Percentiles rank a stretch among this genome's conserved stretches.
These are phyloP conservation scores for Scolopax bukidnonensis DNA, from an alignment of 2,797 vertebrate genomes.

Conservation along the genomic window DNA sequence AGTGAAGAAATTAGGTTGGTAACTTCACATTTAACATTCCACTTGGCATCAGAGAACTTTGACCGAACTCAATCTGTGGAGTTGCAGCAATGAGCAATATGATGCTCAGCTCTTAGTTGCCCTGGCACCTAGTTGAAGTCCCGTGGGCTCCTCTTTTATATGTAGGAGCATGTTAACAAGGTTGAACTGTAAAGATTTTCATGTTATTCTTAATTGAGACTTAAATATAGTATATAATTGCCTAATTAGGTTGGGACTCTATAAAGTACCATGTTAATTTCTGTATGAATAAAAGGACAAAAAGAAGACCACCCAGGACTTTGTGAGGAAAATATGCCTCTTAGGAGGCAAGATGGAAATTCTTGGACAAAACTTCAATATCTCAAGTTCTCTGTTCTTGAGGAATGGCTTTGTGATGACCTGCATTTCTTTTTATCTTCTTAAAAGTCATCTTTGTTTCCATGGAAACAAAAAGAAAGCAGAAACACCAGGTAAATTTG, in stretches of 20 bases:
- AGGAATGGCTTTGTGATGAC: background rate
- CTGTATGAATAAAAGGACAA: background rate
- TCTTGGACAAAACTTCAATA: background rate
- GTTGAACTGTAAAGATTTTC: background rate
- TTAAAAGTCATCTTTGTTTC: slow-evolving; percentile 22
- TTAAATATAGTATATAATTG: background rate
- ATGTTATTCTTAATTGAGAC: background rate
- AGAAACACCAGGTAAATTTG: background rate
- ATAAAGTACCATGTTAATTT: background rate
- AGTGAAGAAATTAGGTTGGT: background rate
- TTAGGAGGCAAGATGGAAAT: background rate
- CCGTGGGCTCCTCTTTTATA: background rate
- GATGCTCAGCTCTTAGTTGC: background rate
- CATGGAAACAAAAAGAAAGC: slow-evolving; percentile 12
- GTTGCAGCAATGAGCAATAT: background rate
- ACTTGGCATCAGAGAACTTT: background rate
- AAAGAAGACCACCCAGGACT: background rate
- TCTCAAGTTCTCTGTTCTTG: background rate
- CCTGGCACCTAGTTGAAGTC: background rate
- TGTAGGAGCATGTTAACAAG: background rate
- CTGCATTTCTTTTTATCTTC: background rate
- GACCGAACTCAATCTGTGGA: background rate
- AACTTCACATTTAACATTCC: background rate
- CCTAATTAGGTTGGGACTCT: background rate
- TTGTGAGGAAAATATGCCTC: background rate